Evolutionary conservation across 2,797 vertebrate species (phyloP), one percentile per base, ranked within the genome.

Genomic region (Manis crassicaudata): DNA sequence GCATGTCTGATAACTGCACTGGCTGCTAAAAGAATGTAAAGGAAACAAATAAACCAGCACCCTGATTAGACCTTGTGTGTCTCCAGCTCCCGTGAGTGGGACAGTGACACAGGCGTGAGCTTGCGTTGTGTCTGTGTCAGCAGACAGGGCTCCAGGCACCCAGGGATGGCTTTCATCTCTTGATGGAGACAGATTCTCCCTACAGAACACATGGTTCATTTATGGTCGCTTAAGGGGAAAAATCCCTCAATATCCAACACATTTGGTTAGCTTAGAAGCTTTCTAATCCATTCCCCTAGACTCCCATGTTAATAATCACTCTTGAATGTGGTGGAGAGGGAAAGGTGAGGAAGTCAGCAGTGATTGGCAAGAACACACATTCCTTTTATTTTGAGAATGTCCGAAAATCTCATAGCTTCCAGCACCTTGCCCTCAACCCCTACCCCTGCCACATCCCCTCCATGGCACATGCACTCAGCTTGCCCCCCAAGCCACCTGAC

Each of bases 401-500:
- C 2, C 4, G 12, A n/a, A 21, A 56, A 54, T 83, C 25, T 35
- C 10, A 4, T 32, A 54, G 21, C 21, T 72, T 68, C 20, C 18
- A 16, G 13, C 23, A 7, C n/a, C 18, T 35, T 8, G 2, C 35
- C 14, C 17, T 35, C 4, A 0, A 2, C 37, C 56, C 1, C 63
- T 29, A 7, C 2, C 27, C 60, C 32, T 58, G 25, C 21, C 52
- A 29, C 3, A 27, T 40, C 16, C n/a, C 37, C 3, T 32, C 21
- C 27, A 37, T 7, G 12, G 67, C n/a, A 20, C 60, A 1, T 27
- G 21, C 6, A 17, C 29, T 25, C 21, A 11, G 63, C 58, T 37
- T 25, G 25, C 0, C 0, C 13, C 25, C 16, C 16, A 50, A 94
- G 21, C 0, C 14, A 20, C 3, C 35, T 35, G 12, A 0, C 65